These are phyloP conservation scores for Myzus persicae DNA, from an alignment of 1,140 invertebrate genomes.

Conservation along the genomic window DNA sequence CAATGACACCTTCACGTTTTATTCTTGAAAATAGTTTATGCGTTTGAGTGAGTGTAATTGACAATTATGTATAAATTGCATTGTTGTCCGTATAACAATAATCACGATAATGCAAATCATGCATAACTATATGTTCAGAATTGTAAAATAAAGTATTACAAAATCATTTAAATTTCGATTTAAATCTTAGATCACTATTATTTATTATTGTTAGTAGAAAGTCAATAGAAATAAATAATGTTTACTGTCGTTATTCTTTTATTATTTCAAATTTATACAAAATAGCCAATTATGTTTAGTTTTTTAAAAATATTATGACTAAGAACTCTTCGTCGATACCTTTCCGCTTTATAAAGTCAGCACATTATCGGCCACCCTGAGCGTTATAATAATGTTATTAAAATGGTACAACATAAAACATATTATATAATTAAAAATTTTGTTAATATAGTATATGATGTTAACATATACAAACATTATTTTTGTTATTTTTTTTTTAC, in stretches of 20 bases:
- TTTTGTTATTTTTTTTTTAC: not conserved
- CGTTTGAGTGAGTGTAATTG: slow-evolving; percentile 27
- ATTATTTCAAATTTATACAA: not conserved
- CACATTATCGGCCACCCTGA: slow-evolving; percentile 3
- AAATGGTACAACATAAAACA: not conserved
- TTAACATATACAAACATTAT: not conserved
- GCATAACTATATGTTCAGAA: not conserved
- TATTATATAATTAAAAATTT: not conserved
- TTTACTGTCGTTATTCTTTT: not conserved
- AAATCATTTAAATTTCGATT: not conserved
- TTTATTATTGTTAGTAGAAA: not conserved
- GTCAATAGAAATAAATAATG: not conserved
- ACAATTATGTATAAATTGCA: slow-evolving; percentile 29
- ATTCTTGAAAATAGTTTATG: not conserved
- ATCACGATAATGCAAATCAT: slow-evolving; percentile 14
- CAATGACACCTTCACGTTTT: slow-evolving; percentile 39
- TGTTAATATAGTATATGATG: too few relatives aligned
- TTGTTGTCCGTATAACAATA: not conserved
- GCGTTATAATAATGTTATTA: not conserved
- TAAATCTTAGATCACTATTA: slow-evolving; percentile 12
- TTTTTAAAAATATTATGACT: not conserved
- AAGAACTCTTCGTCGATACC: not conserved
- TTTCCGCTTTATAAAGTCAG: not conserved
- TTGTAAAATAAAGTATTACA: not conserved
- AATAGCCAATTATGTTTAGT: not conserved